These are phyloP conservation scores for Hydrocynus forskahlii DNA, from an alignment of 2,797 vertebrate genomes.

Conservation along the genomic window DNA sequence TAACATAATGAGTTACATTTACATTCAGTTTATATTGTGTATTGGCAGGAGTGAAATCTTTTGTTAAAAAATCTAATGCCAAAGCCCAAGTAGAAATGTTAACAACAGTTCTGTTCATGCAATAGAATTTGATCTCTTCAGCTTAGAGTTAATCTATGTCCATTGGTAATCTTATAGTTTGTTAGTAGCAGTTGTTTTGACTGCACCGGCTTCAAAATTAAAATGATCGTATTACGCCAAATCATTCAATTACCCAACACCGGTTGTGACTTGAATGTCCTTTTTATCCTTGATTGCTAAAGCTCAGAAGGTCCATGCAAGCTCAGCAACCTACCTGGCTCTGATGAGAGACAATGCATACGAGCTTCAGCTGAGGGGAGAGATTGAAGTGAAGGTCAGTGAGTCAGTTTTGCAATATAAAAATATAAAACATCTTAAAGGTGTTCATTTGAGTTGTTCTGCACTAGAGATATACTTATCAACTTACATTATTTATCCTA, in stretches of 20 bases:
- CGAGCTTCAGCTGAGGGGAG: constrained; percentile 85
- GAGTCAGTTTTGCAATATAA: neutral
- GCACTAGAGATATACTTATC: neutral
- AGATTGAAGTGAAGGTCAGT: constrained; percentile 89
- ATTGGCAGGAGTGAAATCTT: no score
- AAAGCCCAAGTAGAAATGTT: no score
- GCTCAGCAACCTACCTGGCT: constrained; percentile 84
- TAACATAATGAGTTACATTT: no score
- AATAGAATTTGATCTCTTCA: no score
- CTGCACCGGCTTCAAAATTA: no score
- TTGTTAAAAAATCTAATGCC: no score
- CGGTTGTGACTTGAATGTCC: neutral
- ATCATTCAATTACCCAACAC: neutral
- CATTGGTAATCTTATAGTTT: neutral
- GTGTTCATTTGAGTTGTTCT: neutral
- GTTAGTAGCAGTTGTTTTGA: no score
- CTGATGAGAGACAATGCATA: constrained; percentile 85
- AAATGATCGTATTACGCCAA: neutral
- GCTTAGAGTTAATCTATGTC: no score
- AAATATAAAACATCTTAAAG: neutral
- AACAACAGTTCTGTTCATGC: no score
- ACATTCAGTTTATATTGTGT: no score
- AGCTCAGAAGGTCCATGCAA: constrained; percentile 91
- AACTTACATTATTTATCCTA: neutral
- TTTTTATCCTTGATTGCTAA: neutral